Conservation (phyloP, 2,888 invertebrate species). For the Coelopa pilipes region DNA sequence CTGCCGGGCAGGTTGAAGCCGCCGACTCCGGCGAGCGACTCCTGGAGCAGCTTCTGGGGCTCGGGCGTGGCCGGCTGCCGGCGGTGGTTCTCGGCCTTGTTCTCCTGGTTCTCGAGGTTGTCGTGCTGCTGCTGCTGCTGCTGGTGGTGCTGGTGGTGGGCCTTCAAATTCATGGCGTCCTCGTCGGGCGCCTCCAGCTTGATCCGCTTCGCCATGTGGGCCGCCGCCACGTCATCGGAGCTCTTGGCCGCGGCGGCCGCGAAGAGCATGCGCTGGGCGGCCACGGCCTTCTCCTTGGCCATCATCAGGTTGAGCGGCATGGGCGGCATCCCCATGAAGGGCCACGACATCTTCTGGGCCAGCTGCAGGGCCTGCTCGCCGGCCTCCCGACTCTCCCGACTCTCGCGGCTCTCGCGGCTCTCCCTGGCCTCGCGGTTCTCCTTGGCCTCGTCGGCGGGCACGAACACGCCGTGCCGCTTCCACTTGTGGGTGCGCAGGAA, state of each 20-base stretch:
- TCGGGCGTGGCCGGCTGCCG: slow-evolving; percentile 40
- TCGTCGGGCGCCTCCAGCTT: slow-evolving; percentile 56
- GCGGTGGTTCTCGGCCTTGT: slow-evolving; percentile 40
- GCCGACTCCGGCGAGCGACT: slow-evolving; percentile 27
- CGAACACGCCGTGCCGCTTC: slow-evolving; percentile 88
- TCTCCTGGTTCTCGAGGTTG: slow-evolving; percentile 47
- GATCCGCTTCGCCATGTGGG: slow-evolving; percentile 56
- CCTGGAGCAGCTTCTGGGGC: slow-evolving; percentile 45
- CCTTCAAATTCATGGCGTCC: slow-evolving; percentile 33
- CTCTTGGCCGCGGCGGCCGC: slow-evolving; percentile 43
- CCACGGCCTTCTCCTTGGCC: slow-evolving; percentile 51
- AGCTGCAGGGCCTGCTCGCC: slow-evolving; percentile 31
- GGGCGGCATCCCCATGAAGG: slow-evolving; percentile 66
- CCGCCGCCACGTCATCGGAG: slow-evolving; percentile 39
- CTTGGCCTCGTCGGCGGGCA: slow-evolving; percentile 74
- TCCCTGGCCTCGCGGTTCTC: slow-evolving; percentile 56
- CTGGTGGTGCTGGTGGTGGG: too few relatives aligned
- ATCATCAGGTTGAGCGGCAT: slow-evolving; percentile 84
- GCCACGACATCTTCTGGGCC: slow-evolving; percentile 53
- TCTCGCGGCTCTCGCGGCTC: slow-evolving; percentile 24
- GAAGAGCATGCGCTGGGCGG: slow-evolving; percentile 49
- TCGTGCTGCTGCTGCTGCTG: slow-evolving; percentile 38
- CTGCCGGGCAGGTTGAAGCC: slow-evolving; percentile 52
- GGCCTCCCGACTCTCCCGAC: neutral
- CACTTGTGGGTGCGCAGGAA: slow-evolving; percentile 92